Evolutionary conservation across 1,140 invertebrate genomes (phyloP).

Genomic region (Idris sp.): DNA sequence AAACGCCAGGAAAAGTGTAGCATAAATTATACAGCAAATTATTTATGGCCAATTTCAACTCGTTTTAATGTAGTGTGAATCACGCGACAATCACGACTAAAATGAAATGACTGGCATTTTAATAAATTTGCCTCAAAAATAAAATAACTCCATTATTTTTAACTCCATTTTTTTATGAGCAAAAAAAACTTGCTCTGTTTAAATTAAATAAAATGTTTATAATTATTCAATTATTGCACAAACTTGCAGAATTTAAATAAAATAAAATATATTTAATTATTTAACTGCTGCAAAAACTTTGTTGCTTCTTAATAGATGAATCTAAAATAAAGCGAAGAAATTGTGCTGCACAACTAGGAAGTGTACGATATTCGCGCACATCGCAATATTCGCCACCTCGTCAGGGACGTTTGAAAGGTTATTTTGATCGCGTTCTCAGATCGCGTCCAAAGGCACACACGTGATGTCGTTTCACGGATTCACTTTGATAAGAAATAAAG

Average conservation of each 20-base stretch:
- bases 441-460: slow-evolving; percentile 21
- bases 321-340: slow-evolving; percentile 40
- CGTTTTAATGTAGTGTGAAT: slow-evolving; percentile 16
- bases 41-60: slow-evolving; percentile 26
- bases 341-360: slow-evolving; percentile 68
- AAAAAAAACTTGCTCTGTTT: no score
- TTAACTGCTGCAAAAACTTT: no score
- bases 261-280: no score
- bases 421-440: slow-evolving; percentile 67
- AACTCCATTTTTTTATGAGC: no score
- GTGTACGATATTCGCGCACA: slow-evolving; percentile 72
- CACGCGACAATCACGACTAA: slow-evolving; percentile 3
- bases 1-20: slow-evolving; percentile 27
- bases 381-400: slow-evolving; percentile 72
- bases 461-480: slow-evolving; percentile 19
- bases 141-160: no score
- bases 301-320: slow-evolving; percentile 1
- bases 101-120: slow-evolving; percentile 2
- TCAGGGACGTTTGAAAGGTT: slow-evolving; percentile 74
- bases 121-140: not conserved
- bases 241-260: no score
- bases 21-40: slow-evolving; percentile 33
- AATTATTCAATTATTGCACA: no score
- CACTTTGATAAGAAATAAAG: slow-evolving; percentile 55
- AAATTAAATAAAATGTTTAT: no score